A percentile compares a stretch with the other conserved stretches of the same genome.
phyloP scores from a whole-genome alignment of 1,140 invertebrate species.

The Hermetia illucens region DNA sequence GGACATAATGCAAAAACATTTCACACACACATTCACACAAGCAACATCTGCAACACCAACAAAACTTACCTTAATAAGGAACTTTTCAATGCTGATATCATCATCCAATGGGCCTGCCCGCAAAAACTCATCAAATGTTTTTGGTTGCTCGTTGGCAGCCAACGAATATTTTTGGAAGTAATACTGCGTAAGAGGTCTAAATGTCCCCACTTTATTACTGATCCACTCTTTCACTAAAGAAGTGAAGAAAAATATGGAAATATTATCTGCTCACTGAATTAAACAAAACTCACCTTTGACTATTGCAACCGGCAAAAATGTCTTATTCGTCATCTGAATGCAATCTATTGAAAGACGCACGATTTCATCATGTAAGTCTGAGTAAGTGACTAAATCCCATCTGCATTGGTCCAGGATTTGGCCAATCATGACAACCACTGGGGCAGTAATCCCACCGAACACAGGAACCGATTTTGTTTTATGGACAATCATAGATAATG shows the following conservation, averaged over 20 bases:
- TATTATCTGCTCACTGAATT: neutral
- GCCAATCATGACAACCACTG: slow-evolving; percentile 8
- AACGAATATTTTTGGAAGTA: slow-evolving; percentile 13
- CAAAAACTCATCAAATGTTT: slow-evolving; percentile 9
- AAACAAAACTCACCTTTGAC: slow-evolving; percentile 11
- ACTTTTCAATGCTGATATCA: slow-evolving; percentile 8
- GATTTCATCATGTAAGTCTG: slow-evolving; percentile 5
- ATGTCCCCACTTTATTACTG: slow-evolving; percentile 7
- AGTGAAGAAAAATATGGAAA: neutral
- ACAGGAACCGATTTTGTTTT: no score
- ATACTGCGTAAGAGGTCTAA: slow-evolving; percentile 9
- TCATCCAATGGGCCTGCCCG: slow-evolving; percentile 6
- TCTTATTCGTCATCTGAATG: slow-evolving; percentile 9
- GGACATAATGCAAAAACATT: no score
- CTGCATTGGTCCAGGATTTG: slow-evolving; percentile 11
- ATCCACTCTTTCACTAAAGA: slow-evolving; percentile 15
- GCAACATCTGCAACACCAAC: no score
- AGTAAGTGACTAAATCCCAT: slow-evolving; percentile 12
- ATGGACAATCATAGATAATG: slow-evolving; percentile 6
- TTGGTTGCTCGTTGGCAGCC: slow-evolving; percentile 4
- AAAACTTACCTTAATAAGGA: slow-evolving; percentile 10
- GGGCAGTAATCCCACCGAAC: slow-evolving; percentile 8
- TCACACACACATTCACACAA: no score
- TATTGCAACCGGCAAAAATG: slow-evolving; percentile 9
- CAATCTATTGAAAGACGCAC: neutral